A percentile compares a stretch with the other conserved stretches of the same genome.
Conservation (phyloP, 2,888 invertebrate genomes). For the Apantesis nais region DNA sequence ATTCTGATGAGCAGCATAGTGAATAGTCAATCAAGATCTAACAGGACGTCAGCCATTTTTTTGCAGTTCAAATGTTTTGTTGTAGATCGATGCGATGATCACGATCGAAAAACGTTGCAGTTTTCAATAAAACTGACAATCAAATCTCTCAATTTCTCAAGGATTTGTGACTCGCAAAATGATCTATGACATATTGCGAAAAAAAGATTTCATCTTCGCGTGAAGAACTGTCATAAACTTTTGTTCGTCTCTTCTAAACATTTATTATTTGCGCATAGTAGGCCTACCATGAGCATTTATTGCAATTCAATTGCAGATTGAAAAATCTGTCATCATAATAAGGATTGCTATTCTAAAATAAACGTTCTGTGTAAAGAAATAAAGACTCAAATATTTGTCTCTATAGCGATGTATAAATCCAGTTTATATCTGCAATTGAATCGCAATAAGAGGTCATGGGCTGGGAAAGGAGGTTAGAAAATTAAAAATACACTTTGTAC, state of each 20-base stretch:
- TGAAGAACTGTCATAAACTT: not conserved
- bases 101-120: not conserved
- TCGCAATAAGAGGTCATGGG: no score
- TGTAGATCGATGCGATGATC: not conserved
- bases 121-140: not conserved
- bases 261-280: not conserved
- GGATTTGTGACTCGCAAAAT: not conserved
- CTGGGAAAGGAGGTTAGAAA: not conserved
- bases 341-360: no score
- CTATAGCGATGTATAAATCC: no score
- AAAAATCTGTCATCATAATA: no score
- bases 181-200: not conserved
- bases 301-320: no score
- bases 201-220: not conserved
- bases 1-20: slow-evolving; percentile 8
- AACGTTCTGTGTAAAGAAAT: no score
- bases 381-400: no score
- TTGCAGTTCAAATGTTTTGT: not conserved
- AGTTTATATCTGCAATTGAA: no score
- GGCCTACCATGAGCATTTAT: no score
- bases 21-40: not conserved
- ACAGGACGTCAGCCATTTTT: not conserved
- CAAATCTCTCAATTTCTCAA: not conserved
- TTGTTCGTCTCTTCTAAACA: not conserved
- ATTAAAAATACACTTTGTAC: not conserved